These are phyloP conservation scores for Halcyon leucocephala DNA, from an alignment of 2,797 vertebrate genomes.

Conservation along the genomic window DNA sequence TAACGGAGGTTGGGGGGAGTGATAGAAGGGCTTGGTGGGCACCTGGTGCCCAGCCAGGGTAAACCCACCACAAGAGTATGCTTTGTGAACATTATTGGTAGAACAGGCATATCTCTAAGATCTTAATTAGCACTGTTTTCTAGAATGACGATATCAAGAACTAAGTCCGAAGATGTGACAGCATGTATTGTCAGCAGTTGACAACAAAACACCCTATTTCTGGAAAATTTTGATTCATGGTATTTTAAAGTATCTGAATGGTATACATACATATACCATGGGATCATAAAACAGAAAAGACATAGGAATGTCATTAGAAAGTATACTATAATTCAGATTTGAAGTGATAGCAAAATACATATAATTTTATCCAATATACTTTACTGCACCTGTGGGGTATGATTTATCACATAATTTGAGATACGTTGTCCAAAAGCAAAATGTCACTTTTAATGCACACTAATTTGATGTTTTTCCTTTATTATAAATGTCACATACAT, in stretches of 20 bases:
- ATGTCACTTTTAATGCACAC: not conserved
- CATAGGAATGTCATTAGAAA: not conserved
- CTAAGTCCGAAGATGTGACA: not conserved
- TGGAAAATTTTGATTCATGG: not conserved
- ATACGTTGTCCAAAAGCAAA: not conserved
- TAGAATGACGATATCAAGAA: not conserved
- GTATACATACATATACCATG: too few relatives aligned
- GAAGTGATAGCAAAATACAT: not conserved
- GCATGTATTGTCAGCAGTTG: not conserved
- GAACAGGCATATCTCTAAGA: not conserved
- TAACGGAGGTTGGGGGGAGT: too few relatives aligned
- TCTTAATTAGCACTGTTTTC: not conserved
- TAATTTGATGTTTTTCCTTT: not conserved
- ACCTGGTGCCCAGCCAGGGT: too few relatives aligned
- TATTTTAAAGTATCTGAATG: not conserved
- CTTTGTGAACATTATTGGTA: not conserved
- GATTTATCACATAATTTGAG: not conserved
- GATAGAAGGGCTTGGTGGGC: too few relatives aligned
- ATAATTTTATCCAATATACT: not conserved
- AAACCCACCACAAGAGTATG: too few relatives aligned
- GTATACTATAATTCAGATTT: not conserved
- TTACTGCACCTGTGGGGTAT: not conserved
- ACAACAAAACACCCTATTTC: not conserved
- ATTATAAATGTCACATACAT: not conserved
- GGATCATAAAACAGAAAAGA: not conserved